Evolutionary conservation across 2,797 vertebrate species (phyloP).

Genomic region (Sebastes matsubarae): DNA sequence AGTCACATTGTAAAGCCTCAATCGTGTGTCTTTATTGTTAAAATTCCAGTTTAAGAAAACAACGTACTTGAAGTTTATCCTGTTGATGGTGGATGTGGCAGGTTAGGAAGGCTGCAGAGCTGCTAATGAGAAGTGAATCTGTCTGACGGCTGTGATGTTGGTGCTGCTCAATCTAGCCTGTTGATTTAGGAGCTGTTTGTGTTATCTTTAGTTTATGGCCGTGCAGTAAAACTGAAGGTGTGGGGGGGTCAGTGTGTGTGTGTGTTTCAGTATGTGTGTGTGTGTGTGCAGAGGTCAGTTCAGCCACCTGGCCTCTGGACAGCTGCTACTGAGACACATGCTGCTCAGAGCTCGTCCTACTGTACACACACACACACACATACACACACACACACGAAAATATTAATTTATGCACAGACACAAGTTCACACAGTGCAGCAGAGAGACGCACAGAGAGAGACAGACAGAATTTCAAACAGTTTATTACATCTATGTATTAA

Average conservation of each 20-base stretch:
- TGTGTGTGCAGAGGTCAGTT: slow-evolving; percentile 47
- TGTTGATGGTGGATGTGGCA: background rate
- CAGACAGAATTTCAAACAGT: slow-evolving; percentile 27
- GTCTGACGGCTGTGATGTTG: slow-evolving; percentile 59
- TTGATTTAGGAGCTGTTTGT: slow-evolving; percentile 77
- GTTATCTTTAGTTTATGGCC: slow-evolving; percentile 77
- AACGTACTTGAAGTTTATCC: background rate
- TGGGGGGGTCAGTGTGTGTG: slow-evolving; percentile 30
- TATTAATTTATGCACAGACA: slow-evolving; percentile 37
- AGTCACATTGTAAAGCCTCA: background rate
- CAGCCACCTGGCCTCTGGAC: slow-evolving; percentile 73
- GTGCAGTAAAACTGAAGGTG: slow-evolving; percentile 70
- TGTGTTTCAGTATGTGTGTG: slow-evolving; percentile 3
- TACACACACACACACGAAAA: slow-evolving; percentile 14
- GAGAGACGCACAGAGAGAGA: slow-evolving; percentile 10
- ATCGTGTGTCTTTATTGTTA: background rate
- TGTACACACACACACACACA: slow-evolving; percentile 37
- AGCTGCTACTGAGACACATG: slow-evolving; percentile 74
- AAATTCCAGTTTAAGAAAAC: background rate
- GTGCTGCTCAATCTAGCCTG: slow-evolving; percentile 60
- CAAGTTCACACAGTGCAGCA: slow-evolving; percentile 24
- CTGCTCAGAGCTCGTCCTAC: slow-evolving; percentile 40
- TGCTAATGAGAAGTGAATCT: slow-evolving; percentile 66
- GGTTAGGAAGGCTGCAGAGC: slow-evolving; percentile 19
- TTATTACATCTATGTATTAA: slow-evolving; percentile 50